Evolutionary conservation across 2,113 vertebrate genomes (phyloP).

Genomic region (Abramis brama): DNA sequence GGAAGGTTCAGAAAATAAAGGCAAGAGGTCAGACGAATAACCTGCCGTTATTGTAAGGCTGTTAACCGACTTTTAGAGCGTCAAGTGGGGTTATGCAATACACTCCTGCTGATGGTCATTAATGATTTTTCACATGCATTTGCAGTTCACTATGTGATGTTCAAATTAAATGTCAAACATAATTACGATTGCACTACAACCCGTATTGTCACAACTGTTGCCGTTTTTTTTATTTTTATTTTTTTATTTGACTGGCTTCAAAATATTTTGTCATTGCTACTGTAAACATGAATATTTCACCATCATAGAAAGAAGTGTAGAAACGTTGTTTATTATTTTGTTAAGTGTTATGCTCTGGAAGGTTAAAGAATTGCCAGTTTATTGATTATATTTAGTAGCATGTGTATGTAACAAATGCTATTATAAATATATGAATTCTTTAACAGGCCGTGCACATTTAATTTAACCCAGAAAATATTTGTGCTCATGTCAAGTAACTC

Average conservation of each 20-base stretch:
- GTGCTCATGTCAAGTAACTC: slow-evolving; percentile 72
- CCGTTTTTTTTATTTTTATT: background rate
- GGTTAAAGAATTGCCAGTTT: background rate
- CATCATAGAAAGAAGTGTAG: slow-evolving; percentile 4
- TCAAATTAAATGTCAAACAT: slow-evolving; percentile 4
- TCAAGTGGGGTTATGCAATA: slow-evolving; percentile 4
- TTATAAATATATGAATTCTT: slow-evolving; percentile 10
- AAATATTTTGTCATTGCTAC: slow-evolving; percentile 1
- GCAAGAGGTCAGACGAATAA: background rate
- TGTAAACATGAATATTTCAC: slow-evolving; percentile 22
- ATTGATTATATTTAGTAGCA: background rate
- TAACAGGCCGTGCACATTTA: slow-evolving; percentile 67
- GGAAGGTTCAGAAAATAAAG: slow-evolving; percentile 39
- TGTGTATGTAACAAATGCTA: background rate
- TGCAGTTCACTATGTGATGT: background rate
- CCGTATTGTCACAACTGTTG: background rate
- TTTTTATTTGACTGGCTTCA: background rate
- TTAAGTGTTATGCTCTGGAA: background rate
- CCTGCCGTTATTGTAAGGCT: background rate
- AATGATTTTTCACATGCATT: slow-evolving; percentile 23
- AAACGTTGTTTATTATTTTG: slow-evolving; percentile 8
- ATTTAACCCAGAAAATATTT: slow-evolving; percentile 70
- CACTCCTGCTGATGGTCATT: slow-evolving; percentile 14
- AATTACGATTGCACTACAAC: background rate
- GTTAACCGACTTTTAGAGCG: background rate